A percentile compares a stretch with the other conserved stretches of the same genome.
These are phyloP conservation scores for Lasioglossum calceatum DNA, from an alignment of 2,888 invertebrate genomes.

Conservation along the genomic window DNA sequence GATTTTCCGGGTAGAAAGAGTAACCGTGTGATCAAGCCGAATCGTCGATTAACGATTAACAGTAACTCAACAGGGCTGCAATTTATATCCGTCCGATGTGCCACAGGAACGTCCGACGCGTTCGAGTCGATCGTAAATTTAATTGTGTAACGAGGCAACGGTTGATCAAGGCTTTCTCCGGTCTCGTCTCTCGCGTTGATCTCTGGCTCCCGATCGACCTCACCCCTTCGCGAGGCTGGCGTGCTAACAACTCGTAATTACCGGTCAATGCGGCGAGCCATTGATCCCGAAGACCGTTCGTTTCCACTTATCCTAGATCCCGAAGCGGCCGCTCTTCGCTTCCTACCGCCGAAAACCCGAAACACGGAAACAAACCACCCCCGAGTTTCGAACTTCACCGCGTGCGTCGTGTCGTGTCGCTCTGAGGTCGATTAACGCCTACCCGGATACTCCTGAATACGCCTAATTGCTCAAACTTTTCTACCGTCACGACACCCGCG, in stretches of 20 bases:
- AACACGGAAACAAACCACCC: slow-evolving; percentile 47
- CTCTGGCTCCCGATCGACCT: slow-evolving; percentile 23
- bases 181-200: slow-evolving; percentile 28
- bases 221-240: slow-evolving; percentile 47
- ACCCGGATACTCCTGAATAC: slow-evolving; percentile 12
- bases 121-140: slow-evolving; percentile 79
- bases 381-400: slow-evolving; percentile 36
- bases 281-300: slow-evolving; percentile 68
- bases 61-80: slow-evolving; percentile 59
- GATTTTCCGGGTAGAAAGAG: slow-evolving; percentile 29
- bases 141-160: slow-evolving; percentile 78
- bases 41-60: slow-evolving; percentile 62
- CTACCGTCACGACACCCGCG: background rate
- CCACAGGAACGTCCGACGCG: slow-evolving; percentile 69
- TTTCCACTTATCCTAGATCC: slow-evolving; percentile 61
- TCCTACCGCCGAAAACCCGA: slow-evolving; percentile 44
- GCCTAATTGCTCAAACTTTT: slow-evolving; percentile 31
- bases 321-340: slow-evolving; percentile 42
- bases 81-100: slow-evolving; percentile 64
- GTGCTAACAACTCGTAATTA: slow-evolving; percentile 72
- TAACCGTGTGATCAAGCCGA: slow-evolving; percentile 58
- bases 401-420: slow-evolving; percentile 15
- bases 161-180: slow-evolving; percentile 62
- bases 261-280: slow-evolving; percentile 64
- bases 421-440: slow-evolving; percentile 40